These are phyloP conservation scores for Pseudotriccus pelzelni DNA, from an alignment of 2,797 vertebrate species.

Conservation along the genomic window DNA sequence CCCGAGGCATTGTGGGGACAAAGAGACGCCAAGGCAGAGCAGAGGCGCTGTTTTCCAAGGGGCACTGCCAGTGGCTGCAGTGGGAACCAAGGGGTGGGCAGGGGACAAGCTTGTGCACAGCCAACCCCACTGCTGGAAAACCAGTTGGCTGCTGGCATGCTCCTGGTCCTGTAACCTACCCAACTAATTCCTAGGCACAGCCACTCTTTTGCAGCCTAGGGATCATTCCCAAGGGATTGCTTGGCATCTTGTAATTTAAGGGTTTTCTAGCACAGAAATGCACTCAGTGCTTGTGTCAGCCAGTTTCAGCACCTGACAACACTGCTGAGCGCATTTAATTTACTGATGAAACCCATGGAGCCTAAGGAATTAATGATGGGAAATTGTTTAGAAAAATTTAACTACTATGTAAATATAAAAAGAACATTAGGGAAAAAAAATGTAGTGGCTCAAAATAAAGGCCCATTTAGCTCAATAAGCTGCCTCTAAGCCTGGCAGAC, in stretches of 20 bases:
- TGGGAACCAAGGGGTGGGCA: fast-evolving
- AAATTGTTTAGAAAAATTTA: background rate
- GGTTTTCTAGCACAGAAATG: background rate
- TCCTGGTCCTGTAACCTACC: background rate
- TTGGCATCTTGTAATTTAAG: background rate
- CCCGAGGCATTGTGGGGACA: background rate
- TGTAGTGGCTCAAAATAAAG: background rate
- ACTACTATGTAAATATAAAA: background rate
- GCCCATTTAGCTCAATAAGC: background rate
- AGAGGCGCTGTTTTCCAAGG: background rate
- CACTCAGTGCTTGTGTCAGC: background rate
- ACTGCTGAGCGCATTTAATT: background rate
- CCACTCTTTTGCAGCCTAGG: background rate
- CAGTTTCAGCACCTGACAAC: background rate
- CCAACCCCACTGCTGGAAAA: background rate
- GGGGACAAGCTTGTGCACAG: fast-evolving
- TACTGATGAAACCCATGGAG: background rate
- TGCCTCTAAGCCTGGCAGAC: background rate
- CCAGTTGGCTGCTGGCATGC: background rate
- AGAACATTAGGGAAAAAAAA: background rate
- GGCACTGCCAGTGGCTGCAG: background rate
- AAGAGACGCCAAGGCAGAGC: background rate
- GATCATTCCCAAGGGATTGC: background rate
- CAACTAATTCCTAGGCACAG: background rate
- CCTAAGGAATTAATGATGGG: background rate